Percentiles rank a stretch among this genome's conserved stretches.
Conservation (phyloP, 2,113 vertebrate species). For the Panthera leo region DNA sequence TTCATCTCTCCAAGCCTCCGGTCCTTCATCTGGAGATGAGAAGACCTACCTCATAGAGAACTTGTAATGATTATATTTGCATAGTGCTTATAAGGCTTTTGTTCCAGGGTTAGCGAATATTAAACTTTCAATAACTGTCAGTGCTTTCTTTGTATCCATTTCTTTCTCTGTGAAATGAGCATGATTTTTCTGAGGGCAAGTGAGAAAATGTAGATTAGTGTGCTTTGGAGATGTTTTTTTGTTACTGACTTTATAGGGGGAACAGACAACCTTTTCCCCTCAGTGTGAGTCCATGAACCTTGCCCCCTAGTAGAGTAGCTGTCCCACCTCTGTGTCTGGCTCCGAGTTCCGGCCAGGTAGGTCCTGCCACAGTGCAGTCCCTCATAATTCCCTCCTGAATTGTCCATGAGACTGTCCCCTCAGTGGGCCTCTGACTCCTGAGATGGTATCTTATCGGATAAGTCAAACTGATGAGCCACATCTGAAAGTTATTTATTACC, state of each 20-base stretch:
- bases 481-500: neutral
- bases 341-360: neutral
- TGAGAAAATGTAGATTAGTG: neutral
- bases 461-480: neutral
- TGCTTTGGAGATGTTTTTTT: neutral
- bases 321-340: neutral
- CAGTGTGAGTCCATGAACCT: neutral
- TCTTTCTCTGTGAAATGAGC: neutral
- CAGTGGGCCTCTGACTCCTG: constrained; percentile 30
- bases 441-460: neutral
- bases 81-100: neutral
- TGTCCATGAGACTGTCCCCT: neutral
- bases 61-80: neutral
- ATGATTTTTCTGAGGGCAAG: neutral
- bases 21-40: neutral
- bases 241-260: neutral
- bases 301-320: fast-evolving
- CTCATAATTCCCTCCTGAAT: neutral
- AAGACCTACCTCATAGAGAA: neutral
- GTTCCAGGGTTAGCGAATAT: neutral
- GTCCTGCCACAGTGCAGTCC: fast-evolving
- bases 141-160: neutral
- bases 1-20: neutral
- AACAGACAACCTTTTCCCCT: neutral
- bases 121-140: neutral